Evolutionary conservation across 2,888 invertebrate species (phyloP).

Genomic region (Oasisia sp.): DNA sequence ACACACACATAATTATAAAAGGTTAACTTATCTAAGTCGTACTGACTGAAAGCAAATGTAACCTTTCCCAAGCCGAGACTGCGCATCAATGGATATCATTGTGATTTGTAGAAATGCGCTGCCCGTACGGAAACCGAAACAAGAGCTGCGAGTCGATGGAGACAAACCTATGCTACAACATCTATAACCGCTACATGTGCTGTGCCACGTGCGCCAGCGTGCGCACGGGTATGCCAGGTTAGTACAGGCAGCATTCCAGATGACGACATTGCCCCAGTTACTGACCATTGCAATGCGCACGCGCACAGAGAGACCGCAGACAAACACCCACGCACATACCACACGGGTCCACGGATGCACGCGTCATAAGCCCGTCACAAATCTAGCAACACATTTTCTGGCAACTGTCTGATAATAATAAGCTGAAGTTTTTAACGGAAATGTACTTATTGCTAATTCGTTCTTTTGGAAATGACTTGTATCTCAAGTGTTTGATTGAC

Average conservation of each 20-base stretch:
- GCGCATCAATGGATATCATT: background rate
- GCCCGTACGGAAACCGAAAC: conserved; percentile 28
- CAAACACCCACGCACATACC: background rate
- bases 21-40: no score
- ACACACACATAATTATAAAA: no score
- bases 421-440: no score
- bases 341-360: background rate
- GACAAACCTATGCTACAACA: conserved; percentile 27
- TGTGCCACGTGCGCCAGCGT: conserved; percentile 29
- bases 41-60: background rate
- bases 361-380: background rate
- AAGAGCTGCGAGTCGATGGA: conserved; percentile 26
- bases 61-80: background rate
- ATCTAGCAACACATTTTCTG: background rate
- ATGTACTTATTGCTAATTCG: background rate
- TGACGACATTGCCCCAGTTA: background rate
- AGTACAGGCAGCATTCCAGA: background rate
- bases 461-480: background rate
- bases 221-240: conserved; percentile 27
- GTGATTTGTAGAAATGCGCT: conserved; percentile 21
- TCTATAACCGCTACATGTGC: conserved; percentile 26
- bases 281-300: background rate
- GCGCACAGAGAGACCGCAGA: background rate
- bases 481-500: background rate
- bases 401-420: background rate